Evolutionary conservation across 2,113 vertebrate species (phyloP), one percentile per base, ranked within the genome.

Genomic region (Pangasianodon hypophthalmus): DNA sequence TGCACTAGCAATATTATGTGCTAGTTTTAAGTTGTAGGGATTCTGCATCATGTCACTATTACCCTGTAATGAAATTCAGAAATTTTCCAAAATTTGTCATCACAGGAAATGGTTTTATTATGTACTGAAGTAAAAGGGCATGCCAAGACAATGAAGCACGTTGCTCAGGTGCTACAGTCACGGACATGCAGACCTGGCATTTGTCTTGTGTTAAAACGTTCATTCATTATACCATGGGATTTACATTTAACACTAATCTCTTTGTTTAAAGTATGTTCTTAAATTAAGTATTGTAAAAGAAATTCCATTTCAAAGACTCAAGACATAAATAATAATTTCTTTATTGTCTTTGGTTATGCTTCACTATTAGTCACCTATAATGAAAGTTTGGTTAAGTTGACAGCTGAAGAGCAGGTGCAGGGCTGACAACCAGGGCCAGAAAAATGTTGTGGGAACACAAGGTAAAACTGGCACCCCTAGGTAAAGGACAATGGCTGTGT

Each of bases 401-500:
- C 80, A 83, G 44, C 64, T 44, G 69, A 50, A 77, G 82, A 85
- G 54, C 88, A 89, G 88, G 88, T 89, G 82, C 54, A 58, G 52
- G 18, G 41, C 50, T 75, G 82, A 37, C 50, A 16, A 29, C 48
- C 11, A n/a, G 32, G 37, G 5, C 64, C 64, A 69, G 10, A 71
- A 69, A 88, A 60, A 48, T 89, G 88, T 84, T 89, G 52, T 89
- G 88, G 41, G 67, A 88, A 71, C 62, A 83, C 87, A 84, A 44
- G 16, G 18, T 58, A 88, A 88, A 54, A n/a, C 88, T 29, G 19
- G 80, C 52, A 54, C 82, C 67, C 37, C 44, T 41, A 89, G 67
- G 54, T 89, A 77, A 69, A 75, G 52, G 37, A 84, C 88, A 58
- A 75, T 58, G 16, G 7, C 64, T 71, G 16, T 26, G 62, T 52